Evolutionary conservation across 2,113 vertebrate species (phyloP), one percentile per base, ranked within the genome.

Genomic region (Anthoscopus minutus): DNA sequence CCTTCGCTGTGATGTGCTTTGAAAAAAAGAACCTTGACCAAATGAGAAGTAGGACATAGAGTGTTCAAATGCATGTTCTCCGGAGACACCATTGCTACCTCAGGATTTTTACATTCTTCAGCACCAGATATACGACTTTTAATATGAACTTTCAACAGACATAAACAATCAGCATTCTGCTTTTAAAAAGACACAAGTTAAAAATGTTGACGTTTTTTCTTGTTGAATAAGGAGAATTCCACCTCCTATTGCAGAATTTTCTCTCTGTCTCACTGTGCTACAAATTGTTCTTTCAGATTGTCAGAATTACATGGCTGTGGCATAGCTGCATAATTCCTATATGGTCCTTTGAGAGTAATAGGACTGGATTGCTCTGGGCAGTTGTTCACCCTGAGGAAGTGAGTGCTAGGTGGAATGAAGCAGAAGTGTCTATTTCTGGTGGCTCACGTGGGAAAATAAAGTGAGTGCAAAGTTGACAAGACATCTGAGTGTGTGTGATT

Each of bases 381-480:
- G 76, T 84, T 91, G 69, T 33, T 80, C 44, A 69, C 69, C 71
- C 81, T 89, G 81, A 96, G 87, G 88, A 95, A 95, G 85, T 94
- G 79, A 96, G 93, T 92, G 92, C 38, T 74, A 92, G 67, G n/a
- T 70, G 81, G 92, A 91, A 92, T 45, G 85, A 95, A 97, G 58
- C 84, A 94, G 81, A 94, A 91, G 62, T n/a, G 48, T 77, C 91
- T 93, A n/a, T 92, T 93, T 91, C 67, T 95, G 60, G 67, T 82
- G 67, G 56, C 25, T 96, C 62, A 61, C 0, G 1, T 28, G 45
- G 79, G 79, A 90, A 96, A 97, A 94, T 74, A 56, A 93, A 97
- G 87, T 84, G 81, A 95, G 81, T 92, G 89, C 54, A 89, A 90
- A 86, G 79, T 25, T 95, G 89, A 95, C 79, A 83, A 78, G 81